Evolutionary conservation across 2,888 invertebrate genomes (phyloP).

Genomic region (Mechanitis mazaeus): DNA sequence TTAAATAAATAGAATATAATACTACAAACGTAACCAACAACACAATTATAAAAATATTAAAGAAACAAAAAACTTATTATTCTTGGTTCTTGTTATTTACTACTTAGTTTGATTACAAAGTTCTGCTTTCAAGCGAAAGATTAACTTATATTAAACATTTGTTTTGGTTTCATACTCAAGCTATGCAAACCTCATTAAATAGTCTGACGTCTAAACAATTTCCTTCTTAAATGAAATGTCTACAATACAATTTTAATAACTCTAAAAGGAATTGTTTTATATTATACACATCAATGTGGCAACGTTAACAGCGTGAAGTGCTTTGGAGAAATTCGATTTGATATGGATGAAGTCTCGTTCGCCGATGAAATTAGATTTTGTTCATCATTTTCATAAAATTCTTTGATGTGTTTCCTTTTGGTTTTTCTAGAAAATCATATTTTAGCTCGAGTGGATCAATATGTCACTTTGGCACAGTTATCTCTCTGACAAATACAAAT

Average conservation of each 20-base stretch:
- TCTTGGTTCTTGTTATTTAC: too few relatives aligned
- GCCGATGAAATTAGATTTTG: constrained; percentile 4
- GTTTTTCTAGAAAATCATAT: neutral
- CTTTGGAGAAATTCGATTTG: constrained; percentile 3
- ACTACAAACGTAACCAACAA: too few relatives aligned
- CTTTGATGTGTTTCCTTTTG: constrained; percentile 6
- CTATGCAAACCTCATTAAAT: too few relatives aligned
- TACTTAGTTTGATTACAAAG: too few relatives aligned
- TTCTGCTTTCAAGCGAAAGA: too few relatives aligned
- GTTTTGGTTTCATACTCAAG: too few relatives aligned
- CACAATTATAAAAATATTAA: too few relatives aligned
- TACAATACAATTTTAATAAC: neutral
- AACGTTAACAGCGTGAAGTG: constrained; percentile 1
- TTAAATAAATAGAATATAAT: too few relatives aligned
- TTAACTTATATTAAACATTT: too few relatives aligned
- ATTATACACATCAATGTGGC: neutral
- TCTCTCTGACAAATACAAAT: too few relatives aligned
- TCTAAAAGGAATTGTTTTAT: neutral
- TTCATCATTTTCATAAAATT: constrained; percentile 7
- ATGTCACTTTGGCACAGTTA: neutral
- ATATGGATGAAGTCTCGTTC: constrained; percentile 6
- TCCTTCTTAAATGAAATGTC: neutral
- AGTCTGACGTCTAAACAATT: too few relatives aligned
- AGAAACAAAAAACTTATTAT: too few relatives aligned
- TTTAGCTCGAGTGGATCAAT: neutral